Conservation (phyloP, 1,140 invertebrate genomes). For the Eurosta solidaginis region DNA sequence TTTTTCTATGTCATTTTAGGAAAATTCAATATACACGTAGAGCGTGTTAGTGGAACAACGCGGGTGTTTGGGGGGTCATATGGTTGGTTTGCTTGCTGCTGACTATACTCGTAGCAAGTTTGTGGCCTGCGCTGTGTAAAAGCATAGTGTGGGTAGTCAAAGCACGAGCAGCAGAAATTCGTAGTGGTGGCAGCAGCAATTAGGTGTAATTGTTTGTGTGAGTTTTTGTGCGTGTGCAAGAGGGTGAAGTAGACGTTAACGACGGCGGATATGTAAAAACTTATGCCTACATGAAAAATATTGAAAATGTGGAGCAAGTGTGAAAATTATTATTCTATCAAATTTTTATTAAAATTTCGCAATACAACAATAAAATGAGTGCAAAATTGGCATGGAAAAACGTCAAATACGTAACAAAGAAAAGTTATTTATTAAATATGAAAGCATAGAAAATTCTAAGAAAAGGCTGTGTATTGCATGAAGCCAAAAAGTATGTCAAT, state of each 20-base stretch:
- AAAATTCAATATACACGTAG: constrained; percentile 39
- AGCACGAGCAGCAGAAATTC: constrained; percentile 6
- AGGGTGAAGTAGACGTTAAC: constrained; percentile 30
- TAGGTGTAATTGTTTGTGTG: constrained; percentile 7
- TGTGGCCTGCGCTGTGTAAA: background rate
- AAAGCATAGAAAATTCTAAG: background rate
- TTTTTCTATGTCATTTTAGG: constrained; percentile 30
- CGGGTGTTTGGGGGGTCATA: constrained; percentile 26
- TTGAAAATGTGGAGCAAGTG: constrained; percentile 33
- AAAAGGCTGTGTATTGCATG: background rate
- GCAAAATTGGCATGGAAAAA: background rate
- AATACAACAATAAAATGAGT: background rate
- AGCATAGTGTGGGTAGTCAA: background rate
- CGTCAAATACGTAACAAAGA: background rate
- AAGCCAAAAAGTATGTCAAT: background rate
- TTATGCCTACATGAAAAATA: constrained; percentile 38
- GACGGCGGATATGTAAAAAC: constrained; percentile 32
- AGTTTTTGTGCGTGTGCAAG: constrained; percentile 9
- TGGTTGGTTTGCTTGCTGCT: background rate
- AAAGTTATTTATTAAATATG: background rate
- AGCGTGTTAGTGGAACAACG: constrained; percentile 32
- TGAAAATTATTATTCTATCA: constrained; percentile 32
- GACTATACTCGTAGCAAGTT: background rate
- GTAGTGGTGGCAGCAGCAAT: background rate
- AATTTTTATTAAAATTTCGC: background rate